Percentiles rank a stretch among this genome's conserved stretches.
These are phyloP conservation scores for Eupithecia inturbata DNA, from an alignment of 2,888 invertebrate genomes.

Conservation along the genomic window DNA sequence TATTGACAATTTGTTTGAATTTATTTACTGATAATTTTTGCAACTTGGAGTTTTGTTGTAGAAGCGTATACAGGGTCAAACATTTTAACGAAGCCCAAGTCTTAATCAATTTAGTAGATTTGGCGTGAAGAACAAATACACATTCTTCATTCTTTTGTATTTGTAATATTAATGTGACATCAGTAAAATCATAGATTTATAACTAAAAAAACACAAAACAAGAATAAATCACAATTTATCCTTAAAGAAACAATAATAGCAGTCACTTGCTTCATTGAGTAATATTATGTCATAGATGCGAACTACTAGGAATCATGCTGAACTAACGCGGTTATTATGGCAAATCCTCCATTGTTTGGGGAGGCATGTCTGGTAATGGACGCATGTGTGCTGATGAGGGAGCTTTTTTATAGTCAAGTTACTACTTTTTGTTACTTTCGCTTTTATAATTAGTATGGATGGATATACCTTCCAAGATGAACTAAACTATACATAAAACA, in stretches of 20 bases:
- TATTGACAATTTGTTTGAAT: too few species aligned
- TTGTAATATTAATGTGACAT: background rate
- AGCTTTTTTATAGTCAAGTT: background rate
- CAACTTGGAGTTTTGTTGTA: too few species aligned
- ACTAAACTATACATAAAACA: too few species aligned
- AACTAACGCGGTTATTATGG: background rate
- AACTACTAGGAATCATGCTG: background rate
- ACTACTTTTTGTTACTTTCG: too few species aligned
- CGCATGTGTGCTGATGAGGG: background rate
- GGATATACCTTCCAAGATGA: too few species aligned
- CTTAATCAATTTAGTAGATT: background rate
- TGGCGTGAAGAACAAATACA: background rate
- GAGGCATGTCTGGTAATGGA: background rate
- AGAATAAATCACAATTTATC: slow-evolving; percentile 28
- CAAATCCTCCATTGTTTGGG: background rate
- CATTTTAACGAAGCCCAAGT: background rate
- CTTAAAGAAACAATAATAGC: slow-evolving; percentile 26
- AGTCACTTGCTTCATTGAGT: slow-evolving; percentile 9
- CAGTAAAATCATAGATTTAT: slow-evolving; percentile 25
- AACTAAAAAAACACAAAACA: slow-evolving; percentile 29
- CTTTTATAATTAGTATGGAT: too few species aligned
- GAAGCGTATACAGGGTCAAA: too few species aligned
- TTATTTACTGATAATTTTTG: too few species aligned
- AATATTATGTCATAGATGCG: slow-evolving; percentile 20
- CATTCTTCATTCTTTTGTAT: background rate